Evolutionary conservation across 2,888 invertebrate species (phyloP).

Genomic region (Dromius quadrimaculatus): DNA sequence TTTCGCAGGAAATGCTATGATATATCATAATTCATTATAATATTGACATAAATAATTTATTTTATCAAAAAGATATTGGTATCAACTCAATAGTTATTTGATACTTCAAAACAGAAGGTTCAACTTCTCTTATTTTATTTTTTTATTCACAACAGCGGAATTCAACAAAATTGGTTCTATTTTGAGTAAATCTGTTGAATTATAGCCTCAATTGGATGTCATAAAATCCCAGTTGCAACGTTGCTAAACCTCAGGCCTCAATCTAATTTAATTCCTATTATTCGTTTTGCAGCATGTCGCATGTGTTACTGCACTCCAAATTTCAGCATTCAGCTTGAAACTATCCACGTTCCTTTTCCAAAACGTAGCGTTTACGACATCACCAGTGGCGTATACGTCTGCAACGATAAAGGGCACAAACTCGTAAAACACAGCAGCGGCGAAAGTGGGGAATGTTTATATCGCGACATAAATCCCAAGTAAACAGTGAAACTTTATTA

Average conservation of each 20-base stretch:
- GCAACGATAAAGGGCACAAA: slow-evolving; percentile 16
- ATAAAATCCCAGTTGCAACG: slow-evolving; percentile 2
- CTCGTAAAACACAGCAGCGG: slow-evolving; percentile 25
- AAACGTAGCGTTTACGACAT: slow-evolving; percentile 27
- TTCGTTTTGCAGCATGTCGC: slow-evolving; percentile 31
- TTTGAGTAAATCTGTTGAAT: no score
- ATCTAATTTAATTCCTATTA: slow-evolving; percentile 14
- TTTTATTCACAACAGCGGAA: no score
- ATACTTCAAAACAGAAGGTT: no score
- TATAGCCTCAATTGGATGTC: not conserved
- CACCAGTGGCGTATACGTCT: slow-evolving; percentile 27
- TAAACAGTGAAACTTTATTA: slow-evolving; percentile 52
- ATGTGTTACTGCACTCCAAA: slow-evolving; percentile 24
- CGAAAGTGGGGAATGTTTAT: slow-evolving; percentile 38
- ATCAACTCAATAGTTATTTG: no score
- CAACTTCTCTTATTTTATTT: no score
- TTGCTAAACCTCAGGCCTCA: slow-evolving; percentile 8
- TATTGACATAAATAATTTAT: no score
- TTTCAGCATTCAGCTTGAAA: no score
- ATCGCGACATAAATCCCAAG: slow-evolving; percentile 47
- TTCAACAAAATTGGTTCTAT: no score
- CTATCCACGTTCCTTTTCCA: slow-evolving; percentile 6
- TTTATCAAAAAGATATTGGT: no score
- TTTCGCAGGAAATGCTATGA: no score
- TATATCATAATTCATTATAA: no score